Evolutionary conservation across 2,888 invertebrate genomes (phyloP).

Genomic region (Platycheirus albimanus): DNA sequence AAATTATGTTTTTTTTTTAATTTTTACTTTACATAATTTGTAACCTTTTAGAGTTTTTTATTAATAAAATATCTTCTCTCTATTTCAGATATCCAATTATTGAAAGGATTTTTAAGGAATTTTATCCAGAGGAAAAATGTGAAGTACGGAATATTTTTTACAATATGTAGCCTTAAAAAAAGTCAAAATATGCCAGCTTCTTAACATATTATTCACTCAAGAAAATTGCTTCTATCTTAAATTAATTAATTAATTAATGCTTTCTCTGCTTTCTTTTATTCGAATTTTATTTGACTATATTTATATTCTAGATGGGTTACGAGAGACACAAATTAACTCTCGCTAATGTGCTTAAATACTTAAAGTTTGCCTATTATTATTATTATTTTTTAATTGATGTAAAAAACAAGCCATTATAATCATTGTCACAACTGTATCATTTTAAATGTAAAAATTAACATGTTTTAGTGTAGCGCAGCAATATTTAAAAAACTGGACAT

Average conservation of each 20-base stretch:
- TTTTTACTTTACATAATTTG: no score
- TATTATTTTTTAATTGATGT: slow-evolving; percentile 8
- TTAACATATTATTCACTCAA: slow-evolving; percentile 37
- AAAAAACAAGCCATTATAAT: background rate
- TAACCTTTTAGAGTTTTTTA: no score
- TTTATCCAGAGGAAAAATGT: slow-evolving; percentile 81
- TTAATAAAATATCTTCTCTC: no score
- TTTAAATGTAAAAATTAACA: background rate
- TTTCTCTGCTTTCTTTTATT: slow-evolving; percentile 60
- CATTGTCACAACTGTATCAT: slow-evolving; percentile 1
- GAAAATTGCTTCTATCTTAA: slow-evolving; percentile 37
- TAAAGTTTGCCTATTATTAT: slow-evolving; percentile 27
- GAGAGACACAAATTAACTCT: slow-evolving; percentile 3
- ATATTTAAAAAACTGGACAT: background rate
- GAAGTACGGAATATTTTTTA: slow-evolving; percentile 82
- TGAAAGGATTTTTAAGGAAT: slow-evolving; percentile 81
- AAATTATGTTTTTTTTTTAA: no score
- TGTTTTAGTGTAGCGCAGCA: slow-evolving; percentile 24
- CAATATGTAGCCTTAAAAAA: slow-evolving; percentile 78
- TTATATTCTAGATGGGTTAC: slow-evolving; percentile 36
- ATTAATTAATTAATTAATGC: slow-evolving; percentile 62
- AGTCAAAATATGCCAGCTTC: slow-evolving; percentile 43
- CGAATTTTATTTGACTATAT: slow-evolving; percentile 19
- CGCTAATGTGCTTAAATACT: slow-evolving; percentile 20
- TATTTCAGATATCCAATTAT: slow-evolving; percentile 81